Conservation (phyloP, 2,888 invertebrate species). For the Pristionchus entomophagus region DNA sequence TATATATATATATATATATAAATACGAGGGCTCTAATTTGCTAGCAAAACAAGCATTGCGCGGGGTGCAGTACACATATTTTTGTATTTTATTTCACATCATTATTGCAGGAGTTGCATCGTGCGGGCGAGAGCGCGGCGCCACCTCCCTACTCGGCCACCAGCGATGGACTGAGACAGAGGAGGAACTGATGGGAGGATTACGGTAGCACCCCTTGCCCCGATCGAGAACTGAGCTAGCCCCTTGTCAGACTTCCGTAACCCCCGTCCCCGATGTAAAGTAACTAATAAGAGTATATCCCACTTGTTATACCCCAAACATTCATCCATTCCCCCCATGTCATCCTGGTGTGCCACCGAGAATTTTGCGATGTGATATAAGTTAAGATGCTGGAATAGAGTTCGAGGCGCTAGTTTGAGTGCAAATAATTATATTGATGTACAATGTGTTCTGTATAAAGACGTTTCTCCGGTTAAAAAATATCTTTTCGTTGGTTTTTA, state of each 20-base stretch:
- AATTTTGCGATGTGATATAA: background rate
- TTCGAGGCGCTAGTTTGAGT: background rate
- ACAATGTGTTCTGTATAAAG: conserved; percentile 37
- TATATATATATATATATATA: no score
- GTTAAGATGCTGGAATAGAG: background rate
- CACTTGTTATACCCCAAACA: background rate
- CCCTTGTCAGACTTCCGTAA: background rate
- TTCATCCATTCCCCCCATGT: background rate
- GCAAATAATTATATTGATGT: background rate
- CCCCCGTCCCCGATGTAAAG: background rate
- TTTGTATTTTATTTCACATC: no score
- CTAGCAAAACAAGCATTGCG: no score
- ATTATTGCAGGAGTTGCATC: conserved; percentile 39
- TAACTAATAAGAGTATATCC: background rate
- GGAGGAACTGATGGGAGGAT: conserved; percentile 15
- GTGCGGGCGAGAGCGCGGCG: conserved; percentile 43
- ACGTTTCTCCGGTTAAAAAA: background rate
- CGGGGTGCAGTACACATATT: no score
- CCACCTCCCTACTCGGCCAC: conserved; percentile 40
- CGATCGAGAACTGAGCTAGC: background rate
- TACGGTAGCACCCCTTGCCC: background rate
- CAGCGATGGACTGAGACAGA: conserved; percentile 44
- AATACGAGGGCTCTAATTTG: no score
- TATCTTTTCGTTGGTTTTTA: background rate
- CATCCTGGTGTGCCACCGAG: background rate